Conservation (phyloP, 1,140 invertebrate species). For the Listronotus oregonensis region DNA sequence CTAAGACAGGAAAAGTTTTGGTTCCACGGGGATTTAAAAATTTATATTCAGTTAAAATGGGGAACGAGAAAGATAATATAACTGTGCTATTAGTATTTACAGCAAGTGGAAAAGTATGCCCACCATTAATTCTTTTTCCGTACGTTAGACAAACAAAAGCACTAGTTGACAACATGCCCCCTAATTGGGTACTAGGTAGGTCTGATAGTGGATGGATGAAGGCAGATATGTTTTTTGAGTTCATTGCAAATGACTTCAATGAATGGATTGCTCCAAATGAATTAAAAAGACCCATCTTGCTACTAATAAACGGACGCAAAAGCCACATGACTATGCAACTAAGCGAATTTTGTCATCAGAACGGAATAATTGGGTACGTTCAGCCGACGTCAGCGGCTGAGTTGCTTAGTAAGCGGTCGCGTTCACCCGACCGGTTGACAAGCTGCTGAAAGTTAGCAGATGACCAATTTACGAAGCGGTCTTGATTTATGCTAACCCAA, state of each 20-base stretch:
- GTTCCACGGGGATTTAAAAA: constrained; percentile 48
- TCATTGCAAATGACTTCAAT: constrained; percentile 35
- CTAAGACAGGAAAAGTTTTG: constrained; percentile 49
- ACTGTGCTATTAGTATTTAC: constrained; percentile 44
- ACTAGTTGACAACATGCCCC: constrained; percentile 7
- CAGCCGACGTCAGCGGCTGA: too few relatives aligned
- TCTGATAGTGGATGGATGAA: constrained; percentile 56
- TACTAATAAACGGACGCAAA: constrained; percentile 56
- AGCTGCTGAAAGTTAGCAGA: too few relatives aligned
- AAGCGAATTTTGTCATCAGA: constrained; percentile 51
- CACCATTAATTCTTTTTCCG: constrained; percentile 5
- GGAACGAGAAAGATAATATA: constrained; percentile 47
- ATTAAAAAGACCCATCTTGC: constrained; percentile 42
- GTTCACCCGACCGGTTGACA: too few relatives aligned
- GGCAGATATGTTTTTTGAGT: constrained; percentile 12
- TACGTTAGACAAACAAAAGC: constrained; percentile 1
- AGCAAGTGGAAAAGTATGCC: constrained; percentile 35
- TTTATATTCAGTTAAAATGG: constrained; percentile 47
- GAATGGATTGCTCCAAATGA: constrained; percentile 41
- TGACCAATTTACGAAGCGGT: too few relatives aligned
- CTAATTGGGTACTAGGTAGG: constrained; percentile 51
- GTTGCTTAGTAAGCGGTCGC: too few relatives aligned
- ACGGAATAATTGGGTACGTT: constrained; percentile 53
- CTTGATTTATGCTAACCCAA: too few relatives aligned
- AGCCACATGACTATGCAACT: constrained; percentile 52